Conservation (phyloP, 2,113 vertebrate genomes). For the Antigone vipio region DNA sequence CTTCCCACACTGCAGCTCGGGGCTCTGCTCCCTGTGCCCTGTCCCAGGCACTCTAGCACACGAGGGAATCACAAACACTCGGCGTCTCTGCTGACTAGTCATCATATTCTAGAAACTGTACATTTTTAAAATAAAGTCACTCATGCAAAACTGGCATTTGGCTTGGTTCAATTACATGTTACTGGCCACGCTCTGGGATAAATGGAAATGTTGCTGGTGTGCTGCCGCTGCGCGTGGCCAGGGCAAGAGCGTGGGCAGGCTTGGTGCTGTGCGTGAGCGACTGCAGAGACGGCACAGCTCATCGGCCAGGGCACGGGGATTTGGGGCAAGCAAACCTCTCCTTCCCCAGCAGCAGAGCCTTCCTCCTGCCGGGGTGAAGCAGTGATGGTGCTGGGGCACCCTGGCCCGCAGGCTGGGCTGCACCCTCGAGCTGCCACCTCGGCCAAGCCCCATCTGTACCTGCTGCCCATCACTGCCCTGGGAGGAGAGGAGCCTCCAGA, state of each 20-base stretch:
- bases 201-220: rapidly evolving
- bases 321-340: neutral
- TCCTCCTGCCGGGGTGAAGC: rapidly evolving
- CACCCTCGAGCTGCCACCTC: neutral
- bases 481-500: neutral
- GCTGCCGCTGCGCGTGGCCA: neutral
- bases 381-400: neutral
- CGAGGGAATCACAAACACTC: neutral
- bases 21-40: neutral
- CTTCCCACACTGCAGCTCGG: neutral
- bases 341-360: neutral
- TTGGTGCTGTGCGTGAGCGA: neutral
- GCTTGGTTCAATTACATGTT: neutral
- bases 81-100: neutral
- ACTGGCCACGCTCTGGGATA: rapidly evolving
- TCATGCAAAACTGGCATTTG: rapidly evolving
- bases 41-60: rapidly evolving
- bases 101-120: neutral
- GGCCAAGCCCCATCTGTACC: neutral
- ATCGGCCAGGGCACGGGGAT: rapidly evolving
- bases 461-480: neutral
- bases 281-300: neutral
- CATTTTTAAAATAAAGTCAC: constrained; percentile 15
- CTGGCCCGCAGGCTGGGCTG: too few species aligned
- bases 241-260: neutral